Evolutionary conservation across 2,113 vertebrate species (phyloP).

Genomic region (Noctilio leporinus): DNA sequence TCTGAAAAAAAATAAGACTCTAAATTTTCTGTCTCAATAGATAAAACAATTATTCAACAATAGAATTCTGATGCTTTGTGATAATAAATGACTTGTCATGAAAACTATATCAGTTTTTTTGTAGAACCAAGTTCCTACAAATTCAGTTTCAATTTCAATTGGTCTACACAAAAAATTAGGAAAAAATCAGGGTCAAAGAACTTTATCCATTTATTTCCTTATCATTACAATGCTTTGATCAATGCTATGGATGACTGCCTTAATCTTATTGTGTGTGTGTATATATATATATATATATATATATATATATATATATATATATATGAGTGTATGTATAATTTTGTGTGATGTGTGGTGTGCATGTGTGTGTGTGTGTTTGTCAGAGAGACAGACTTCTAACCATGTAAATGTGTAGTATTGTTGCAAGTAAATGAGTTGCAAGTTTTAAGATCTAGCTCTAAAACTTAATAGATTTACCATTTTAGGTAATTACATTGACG

Average conservation of each 20-base stretch:
- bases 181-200: neutral
- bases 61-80: neutral
- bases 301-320: no score
- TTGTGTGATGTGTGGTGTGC: neutral
- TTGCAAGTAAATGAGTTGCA: neutral
- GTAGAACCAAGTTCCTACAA: neutral
- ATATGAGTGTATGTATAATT: neutral
- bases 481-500: neutral
- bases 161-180: neutral
- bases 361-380: neutral
- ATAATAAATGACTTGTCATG: neutral
- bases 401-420: neutral
- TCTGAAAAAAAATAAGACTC: neutral
- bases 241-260: neutral
- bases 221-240: neutral
- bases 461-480: neutral
- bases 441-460: neutral
- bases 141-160: neutral
- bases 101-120: neutral
- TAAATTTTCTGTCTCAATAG: neutral
- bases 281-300: accelerated
- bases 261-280: neutral
- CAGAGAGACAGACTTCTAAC: neutral
- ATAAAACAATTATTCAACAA: neutral
- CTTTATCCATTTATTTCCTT: neutral